Evolutionary conservation across 2,888 invertebrate genomes (phyloP), one percentile per base, ranked within the genome.

Genomic region (Metallyticus violacea): DNA sequence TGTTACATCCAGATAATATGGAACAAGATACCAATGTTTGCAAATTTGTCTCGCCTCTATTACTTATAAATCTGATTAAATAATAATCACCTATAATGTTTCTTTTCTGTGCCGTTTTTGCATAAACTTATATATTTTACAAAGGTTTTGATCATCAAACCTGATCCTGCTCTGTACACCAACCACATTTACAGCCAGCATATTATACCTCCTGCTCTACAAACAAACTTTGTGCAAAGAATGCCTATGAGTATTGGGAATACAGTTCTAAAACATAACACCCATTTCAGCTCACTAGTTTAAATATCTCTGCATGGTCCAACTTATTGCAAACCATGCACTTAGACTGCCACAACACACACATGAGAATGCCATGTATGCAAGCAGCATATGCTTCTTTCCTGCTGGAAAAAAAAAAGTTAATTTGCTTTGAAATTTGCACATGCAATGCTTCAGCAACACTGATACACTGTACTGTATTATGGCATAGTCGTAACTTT

Each of bases 401-500:
- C 22, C 40, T 62, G 40, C 40, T 62, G 40, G 40, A 62, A 62
- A 62, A 3, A 62, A 62, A 62, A 62, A 1, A 15, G 9, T 9
- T 40, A 15, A 62, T 62, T 62, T 62, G 40, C 15, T 15, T 62
- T 15, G 15, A 62, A 62, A 62, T n/a, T 3, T 83, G 77, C 77
- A 83, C 83, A 83, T 83, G 83, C 83, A 82, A 76, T 30, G 25
- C 26, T 82, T 26, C 82, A 82, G 82, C 76, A 77, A 83, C 83
- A 83, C 7, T 26, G 22, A 82, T 62, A 62, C 9, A 27, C 77
- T 28, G 83, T 83, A 83, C 83, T 83, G 83, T 83, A 83, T n/a
- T 27, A 77, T 83, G 29, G 62, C 83, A 83, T 83, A 25, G 83
- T 83, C 83, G 77, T 77, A 77, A 28, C 83, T 28, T 27, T 83